Base-by-base conservation (phyloP, 2,113 vertebrate species). In the Rhineura floridana region DNA sequence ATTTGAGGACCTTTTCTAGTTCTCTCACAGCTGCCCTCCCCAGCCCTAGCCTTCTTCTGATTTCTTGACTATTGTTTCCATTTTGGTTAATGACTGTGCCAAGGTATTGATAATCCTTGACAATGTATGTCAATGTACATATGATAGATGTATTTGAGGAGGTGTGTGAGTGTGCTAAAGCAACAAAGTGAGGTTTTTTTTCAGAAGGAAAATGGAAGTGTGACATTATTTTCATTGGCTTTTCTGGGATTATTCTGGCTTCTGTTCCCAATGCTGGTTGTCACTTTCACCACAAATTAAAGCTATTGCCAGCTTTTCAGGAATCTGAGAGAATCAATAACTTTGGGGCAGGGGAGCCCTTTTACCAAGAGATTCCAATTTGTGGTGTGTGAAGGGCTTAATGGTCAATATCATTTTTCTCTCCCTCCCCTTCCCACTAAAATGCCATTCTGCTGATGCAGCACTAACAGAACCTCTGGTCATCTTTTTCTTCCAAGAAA, bases 401-500 rank as follows among this genome's bases (percentile, higher is more conserved):
- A 92, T 81, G 69, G 75, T 65, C 85, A 44, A 62, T 80, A 67
- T 70, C 59, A 75, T 82, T 70, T 70, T 44, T 78, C 23, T 9
- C 39, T 19, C 76, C 30, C 28, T 36, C 12, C 28, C 12, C 62
- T 21, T 23, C 52, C 36, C 62, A 21, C 46, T n/a, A 73, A 81
- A 85, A 87, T 81, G n/a, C 1, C 13, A 0, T 77, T 90, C 50
- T 83, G 84, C 88, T 89, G 84, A 91, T 77, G 21, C 44, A 85
- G 87, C 84, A 59, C 0, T 0, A 87, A 50, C 0, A 3, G 42
- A 15, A 36, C 67, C 79, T 50, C 4, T 39, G 86, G 78, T 83
- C 88, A 84, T 89, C 79, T 89, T 87, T 90, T 91, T 85, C 75
- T 55, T 13, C 46, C 77, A 59, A 52, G 65, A 55, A 82, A 89